A percentile compares a stretch with the other conserved stretches of the same genome.
These are phyloP conservation scores for Xestia xanthographa DNA, from an alignment of 2,888 invertebrate genomes.

Conservation along the genomic window DNA sequence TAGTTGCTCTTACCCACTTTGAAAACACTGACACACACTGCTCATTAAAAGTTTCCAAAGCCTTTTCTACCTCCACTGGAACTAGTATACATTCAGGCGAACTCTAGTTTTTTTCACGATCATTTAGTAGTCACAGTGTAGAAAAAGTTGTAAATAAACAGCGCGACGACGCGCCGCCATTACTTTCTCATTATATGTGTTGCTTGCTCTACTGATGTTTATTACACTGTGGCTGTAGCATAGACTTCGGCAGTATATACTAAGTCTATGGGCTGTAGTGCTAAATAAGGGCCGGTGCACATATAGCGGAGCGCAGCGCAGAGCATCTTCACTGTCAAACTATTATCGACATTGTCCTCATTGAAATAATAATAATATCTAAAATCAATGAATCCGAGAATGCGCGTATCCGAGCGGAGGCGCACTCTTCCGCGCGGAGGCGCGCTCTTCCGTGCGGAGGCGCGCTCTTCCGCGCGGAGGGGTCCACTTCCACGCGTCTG, in stretches of 20 bases:
- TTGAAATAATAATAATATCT: no score
- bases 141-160: conserved; percentile 23
- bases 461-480: no score
- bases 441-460: no score
- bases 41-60: conserved; percentile 60
- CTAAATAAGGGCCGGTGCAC: not conserved
- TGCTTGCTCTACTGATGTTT: conserved; percentile 38
- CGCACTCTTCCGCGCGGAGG: no score
- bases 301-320: no score
- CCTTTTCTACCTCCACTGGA: conserved; percentile 36
- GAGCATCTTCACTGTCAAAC: no score
- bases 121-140: conserved; percentile 43
- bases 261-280: no score
- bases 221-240: conserved; percentile 31
- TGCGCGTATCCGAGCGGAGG: no score
- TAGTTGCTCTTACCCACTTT: conserved; percentile 32
- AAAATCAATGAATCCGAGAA: no score
- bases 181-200: conserved; percentile 54
- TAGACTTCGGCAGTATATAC: no score
- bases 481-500: no score
- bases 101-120: conserved; percentile 38
- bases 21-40: conserved; percentile 48
- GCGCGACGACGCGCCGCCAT: conserved; percentile 15
- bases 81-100: conserved; percentile 31
- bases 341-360: no score